A percentile compares a stretch with the other conserved stretches of the same genome.
These are phyloP conservation scores for Cryptosula pallasiana DNA, from an alignment of 2,888 invertebrate genomes.

Conservation along the genomic window DNA sequence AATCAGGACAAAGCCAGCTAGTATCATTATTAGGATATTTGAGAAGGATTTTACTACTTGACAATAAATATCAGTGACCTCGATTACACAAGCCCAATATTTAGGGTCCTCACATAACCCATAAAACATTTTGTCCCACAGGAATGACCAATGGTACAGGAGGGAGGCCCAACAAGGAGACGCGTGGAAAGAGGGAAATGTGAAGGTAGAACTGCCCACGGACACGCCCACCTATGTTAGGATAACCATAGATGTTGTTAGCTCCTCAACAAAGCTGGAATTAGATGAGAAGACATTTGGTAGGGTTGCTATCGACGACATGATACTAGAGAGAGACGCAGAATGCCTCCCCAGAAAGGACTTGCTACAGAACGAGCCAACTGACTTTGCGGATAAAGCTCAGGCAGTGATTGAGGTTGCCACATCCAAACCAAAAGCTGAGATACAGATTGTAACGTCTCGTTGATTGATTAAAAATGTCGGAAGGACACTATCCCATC, in stretches of 20 bases:
- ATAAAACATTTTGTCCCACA: neutral
- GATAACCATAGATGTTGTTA: neutral
- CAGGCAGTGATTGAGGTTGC: neutral
- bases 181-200: neutral
- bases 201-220: neutral
- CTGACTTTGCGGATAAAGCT: neutral
- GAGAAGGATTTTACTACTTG: no score
- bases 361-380: neutral
- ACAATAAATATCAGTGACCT: no score
- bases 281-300: neutral
- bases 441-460: neutral
- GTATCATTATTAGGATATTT: no score
- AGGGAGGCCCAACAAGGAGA: neutral
- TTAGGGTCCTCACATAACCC: no score
- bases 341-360: neutral
- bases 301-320: neutral
- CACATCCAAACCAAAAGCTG: neutral
- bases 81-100: no score
- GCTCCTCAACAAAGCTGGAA: neutral
- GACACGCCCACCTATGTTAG: neutral
- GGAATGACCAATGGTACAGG: constrained; percentile 14
- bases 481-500: no score
- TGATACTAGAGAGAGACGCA: neutral
- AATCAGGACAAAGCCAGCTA: no score
- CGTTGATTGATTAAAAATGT: no score